phyloP scores from a whole-genome alignment of 2,888 invertebrate species.

The Caenorhabditis auriculariae region DNA sequence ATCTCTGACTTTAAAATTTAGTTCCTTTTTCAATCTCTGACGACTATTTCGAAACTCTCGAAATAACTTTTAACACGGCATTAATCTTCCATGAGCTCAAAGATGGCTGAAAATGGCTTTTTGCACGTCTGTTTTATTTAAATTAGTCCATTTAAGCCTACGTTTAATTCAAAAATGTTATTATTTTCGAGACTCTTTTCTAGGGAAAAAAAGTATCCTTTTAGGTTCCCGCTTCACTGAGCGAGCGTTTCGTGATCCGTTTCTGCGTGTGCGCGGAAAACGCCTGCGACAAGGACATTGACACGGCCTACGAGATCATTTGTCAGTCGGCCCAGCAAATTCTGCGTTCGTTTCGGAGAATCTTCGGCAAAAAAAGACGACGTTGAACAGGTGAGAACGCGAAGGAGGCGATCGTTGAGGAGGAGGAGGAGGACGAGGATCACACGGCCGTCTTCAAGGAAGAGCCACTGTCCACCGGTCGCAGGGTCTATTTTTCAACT shows the following conservation, averaged over 20 bases:
- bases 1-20: too few species aligned
- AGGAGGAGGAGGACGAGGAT: slow-evolving; percentile 51
- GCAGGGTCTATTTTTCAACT: too few species aligned
- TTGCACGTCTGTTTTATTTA: neutral
- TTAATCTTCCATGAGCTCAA: too few species aligned
- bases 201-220: neutral
- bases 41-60: too few species aligned
- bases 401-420: slow-evolving; percentile 26
- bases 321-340: slow-evolving; percentile 66
- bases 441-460: slow-evolving; percentile 46
- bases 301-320: slow-evolving; percentile 68
- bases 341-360: slow-evolving; percentile 70
- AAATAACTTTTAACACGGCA: too few species aligned
- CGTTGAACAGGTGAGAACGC: slow-evolving; percentile 32
- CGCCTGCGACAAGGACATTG: slow-evolving; percentile 76
- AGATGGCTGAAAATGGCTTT: neutral
- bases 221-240: slow-evolving; percentile 59
- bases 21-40: too few species aligned
- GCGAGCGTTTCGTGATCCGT: slow-evolving; percentile 62
- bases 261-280: slow-evolving; percentile 91
- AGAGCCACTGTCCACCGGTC: too few species aligned
- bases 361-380: neutral
- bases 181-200: neutral
- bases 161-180: too few species aligned
- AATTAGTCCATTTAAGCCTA: neutral